Percentiles rank a stretch among this genome's conserved stretches.
These are phyloP conservation scores for Macrotrachela quadricornifera DNA, from an alignment of 1,140 invertebrate genomes.

Conservation along the genomic window DNA sequence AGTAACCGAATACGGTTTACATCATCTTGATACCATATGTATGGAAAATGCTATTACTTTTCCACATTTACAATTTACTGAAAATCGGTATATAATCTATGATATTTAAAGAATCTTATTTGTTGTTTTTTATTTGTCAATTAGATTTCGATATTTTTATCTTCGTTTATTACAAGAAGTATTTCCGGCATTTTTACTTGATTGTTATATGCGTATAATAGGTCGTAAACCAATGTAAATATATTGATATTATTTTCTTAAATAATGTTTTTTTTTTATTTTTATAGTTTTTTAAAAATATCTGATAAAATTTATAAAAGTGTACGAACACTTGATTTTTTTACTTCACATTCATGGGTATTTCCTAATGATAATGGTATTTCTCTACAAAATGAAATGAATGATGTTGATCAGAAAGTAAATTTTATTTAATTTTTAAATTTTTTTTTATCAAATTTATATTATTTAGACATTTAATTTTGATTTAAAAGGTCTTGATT, in stretches of 20 bases:
- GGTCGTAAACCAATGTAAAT: conserved; percentile 24
- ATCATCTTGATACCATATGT: too few relatives aligned
- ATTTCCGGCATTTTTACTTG: conserved; percentile 25
- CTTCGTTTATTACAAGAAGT: conserved; percentile 17
- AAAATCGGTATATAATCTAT: too few relatives aligned
- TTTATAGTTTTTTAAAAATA: too few relatives aligned
- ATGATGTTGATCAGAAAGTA: conserved; percentile 37
- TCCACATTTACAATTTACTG: too few relatives aligned
- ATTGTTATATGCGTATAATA: conserved; percentile 18
- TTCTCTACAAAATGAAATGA: conserved; percentile 37
- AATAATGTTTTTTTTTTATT: too few relatives aligned
- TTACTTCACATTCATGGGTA: conserved; percentile 54
- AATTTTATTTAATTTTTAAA: neutral
- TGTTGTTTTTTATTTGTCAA: too few relatives aligned
- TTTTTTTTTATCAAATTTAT: too few relatives aligned
- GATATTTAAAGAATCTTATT: too few relatives aligned
- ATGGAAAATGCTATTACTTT: too few relatives aligned
- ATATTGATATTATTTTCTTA: neutral
- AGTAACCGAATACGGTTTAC: conserved; percentile 4
- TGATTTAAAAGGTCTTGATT: conserved; percentile 21
- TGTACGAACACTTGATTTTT: conserved; percentile 50
- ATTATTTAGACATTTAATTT: conserved; percentile 15
- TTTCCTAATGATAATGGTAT: conserved; percentile 52
- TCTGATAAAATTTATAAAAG: too few relatives aligned
- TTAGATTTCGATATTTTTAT: too few relatives aligned